These are phyloP conservation scores for Ptilonorhynchus violaceus DNA, from an alignment of 2,113 vertebrate genomes.

Conservation along the genomic window DNA sequence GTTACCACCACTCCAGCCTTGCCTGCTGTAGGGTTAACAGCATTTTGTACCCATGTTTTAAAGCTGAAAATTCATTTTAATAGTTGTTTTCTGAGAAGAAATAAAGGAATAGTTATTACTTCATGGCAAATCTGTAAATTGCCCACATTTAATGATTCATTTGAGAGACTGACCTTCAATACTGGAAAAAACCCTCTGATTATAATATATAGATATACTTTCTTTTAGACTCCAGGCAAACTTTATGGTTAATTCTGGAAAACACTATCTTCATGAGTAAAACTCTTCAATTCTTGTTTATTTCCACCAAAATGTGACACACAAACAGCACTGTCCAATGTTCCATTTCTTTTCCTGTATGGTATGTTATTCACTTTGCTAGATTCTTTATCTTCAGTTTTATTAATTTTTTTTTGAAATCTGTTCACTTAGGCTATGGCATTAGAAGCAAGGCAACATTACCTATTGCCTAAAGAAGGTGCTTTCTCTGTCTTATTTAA, in stretches of 20 bases:
- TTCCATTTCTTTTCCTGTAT: not conserved
- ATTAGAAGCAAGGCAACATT: not conserved
- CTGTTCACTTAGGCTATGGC: not conserved
- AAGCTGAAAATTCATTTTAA: not conserved
- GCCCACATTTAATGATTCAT: not conserved
- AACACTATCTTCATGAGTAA: not conserved
- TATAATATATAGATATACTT: not conserved
- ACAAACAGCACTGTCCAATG: not conserved
- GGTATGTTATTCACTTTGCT: not conserved
- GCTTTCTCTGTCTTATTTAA: not conserved
- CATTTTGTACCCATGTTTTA: not conserved
- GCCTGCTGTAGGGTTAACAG: not conserved
- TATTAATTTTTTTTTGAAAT: not conserved
- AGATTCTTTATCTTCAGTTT: not conserved
- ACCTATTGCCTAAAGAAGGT: not conserved
- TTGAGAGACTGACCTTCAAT: not conserved
- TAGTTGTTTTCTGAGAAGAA: not conserved
- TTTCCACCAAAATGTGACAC: not conserved
- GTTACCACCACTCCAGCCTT: not conserved
- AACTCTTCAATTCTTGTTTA: not conserved
- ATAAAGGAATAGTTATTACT: not conserved
- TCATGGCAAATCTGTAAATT: not conserved
- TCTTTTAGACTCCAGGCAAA: not conserved
- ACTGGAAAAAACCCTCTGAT: not conserved
- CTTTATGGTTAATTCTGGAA: not conserved